Percentiles rank a stretch among this genome's conserved stretches.
phyloP scores from a whole-genome alignment of 2,888 invertebrate genomes.

The Apamea sordens region DNA sequence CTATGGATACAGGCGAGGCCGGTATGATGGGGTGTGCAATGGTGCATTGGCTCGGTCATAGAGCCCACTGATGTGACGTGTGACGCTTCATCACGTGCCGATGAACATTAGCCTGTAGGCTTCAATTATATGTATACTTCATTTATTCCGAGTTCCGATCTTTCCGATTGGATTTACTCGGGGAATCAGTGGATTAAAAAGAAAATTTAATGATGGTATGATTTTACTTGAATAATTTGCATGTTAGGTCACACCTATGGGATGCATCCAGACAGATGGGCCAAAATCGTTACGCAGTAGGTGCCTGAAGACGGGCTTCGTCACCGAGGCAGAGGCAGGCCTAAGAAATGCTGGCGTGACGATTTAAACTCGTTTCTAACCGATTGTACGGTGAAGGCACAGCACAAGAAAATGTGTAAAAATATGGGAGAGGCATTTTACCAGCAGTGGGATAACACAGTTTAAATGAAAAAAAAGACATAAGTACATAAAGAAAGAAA shows the following conservation, averaged over 20 bases:
- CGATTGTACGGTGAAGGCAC: background rate
- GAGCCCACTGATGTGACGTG: constrained; percentile 77
- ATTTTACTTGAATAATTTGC: background rate
- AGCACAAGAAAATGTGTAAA: background rate
- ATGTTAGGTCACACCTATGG: background rate
- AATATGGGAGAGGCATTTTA: background rate
- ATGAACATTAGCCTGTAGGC: constrained; percentile 79
- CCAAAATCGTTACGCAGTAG: background rate
- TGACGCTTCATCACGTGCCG: constrained; percentile 78
- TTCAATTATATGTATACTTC: constrained; percentile 67
- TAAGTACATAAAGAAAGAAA: too few species aligned
- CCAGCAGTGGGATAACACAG: background rate
- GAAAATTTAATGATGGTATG: background rate
- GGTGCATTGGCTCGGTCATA: constrained; percentile 77
- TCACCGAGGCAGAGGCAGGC: too few species aligned
- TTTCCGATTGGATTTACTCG: constrained; percentile 48
- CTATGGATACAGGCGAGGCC: constrained; percentile 23
- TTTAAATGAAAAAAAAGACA: background rate
- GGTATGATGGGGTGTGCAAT: constrained; percentile 77
- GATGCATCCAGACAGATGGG: background rate
- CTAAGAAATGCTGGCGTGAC: background rate
- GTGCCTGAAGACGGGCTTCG: background rate
- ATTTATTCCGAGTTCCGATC: constrained; percentile 57
- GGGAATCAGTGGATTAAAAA: background rate
- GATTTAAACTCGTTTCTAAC: background rate